Base-by-base conservation (phyloP, 2,797 vertebrate genomes). In the Tympanoctomys barrerae region DNA sequence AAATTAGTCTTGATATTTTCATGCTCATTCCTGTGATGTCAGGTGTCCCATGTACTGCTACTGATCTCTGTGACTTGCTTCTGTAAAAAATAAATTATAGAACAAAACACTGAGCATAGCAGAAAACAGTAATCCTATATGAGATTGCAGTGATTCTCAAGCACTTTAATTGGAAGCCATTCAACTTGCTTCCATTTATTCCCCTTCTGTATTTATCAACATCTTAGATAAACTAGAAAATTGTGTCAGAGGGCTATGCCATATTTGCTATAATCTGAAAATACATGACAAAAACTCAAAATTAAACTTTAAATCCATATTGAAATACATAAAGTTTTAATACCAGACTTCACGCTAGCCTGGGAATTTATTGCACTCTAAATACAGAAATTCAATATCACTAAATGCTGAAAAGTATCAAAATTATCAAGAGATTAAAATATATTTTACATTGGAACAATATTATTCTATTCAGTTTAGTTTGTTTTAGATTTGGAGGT, bases 141-240 rank as follows among this genome's bases (percentile, higher is more conserved):
- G 12, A 70, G 64, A 70, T 46, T 54, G 1, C 14, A 66, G 19
- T 73, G 81, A 87, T 57, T 87, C 59, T 85, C 28, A 39, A 93
- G 7, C 24, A 77, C 3, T 81, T 21, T 22, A 77, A 36, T 2
- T 84, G 77, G 70, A 93, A 78, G n/a, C 21, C 1, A 24, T 42
- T 14, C n/a, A 78, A 7, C 89, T 90, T 87, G 0, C 33, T 92
- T 52, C 75, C 75, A 31, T 14, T 71, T 28, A 82, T 75, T 66
- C n/a, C 13, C 89, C 54, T 79, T 82, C 68, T 92, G 88, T 36
- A 79, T 94, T 91, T 61, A 94, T 88, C n/a, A 94, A 59, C 31
- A 10, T 42, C 28, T 87, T 66, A 94, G 42, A 54, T 36, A 81
- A 83, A 22, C 0, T 80, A 52, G 57, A 93, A 54, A 36, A 79